These are phyloP conservation scores for Anoplopoma fimbria DNA, from an alignment of 2,113 vertebrate species.

Conservation along the genomic window DNA sequence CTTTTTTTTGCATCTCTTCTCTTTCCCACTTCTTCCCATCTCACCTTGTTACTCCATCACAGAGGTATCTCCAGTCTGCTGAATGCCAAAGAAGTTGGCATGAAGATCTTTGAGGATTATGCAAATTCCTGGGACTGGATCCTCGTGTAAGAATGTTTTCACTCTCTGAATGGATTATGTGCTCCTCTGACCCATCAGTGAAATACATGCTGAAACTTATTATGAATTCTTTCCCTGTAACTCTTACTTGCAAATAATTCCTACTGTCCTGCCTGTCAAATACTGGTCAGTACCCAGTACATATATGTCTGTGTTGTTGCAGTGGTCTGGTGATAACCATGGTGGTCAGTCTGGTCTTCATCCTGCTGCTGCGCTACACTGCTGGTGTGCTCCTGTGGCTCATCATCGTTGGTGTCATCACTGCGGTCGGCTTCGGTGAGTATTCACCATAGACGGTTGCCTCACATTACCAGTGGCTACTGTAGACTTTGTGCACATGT, in stretches of 20 bases:
- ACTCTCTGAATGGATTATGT: not conserved
- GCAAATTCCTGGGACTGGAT: slow-evolving; percentile 96
- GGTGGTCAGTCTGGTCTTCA: slow-evolving; percentile 91
- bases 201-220: not conserved
- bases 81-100: slow-evolving; percentile 88
- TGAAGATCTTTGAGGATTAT: slow-evolving; percentile 96
- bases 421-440: slow-evolving; percentile 89
- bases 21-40: slow-evolving; percentile 2
- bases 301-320: slow-evolving; percentile 52
- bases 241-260: not conserved
- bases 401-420: slow-evolving; percentile 89
- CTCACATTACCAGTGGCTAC: too few species aligned
- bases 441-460: not conserved
- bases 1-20: slow-evolving; percentile 8
- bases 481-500: not conserved
- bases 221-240: not conserved
- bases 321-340: slow-evolving; percentile 93
- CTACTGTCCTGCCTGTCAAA: not conserved
- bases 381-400: slow-evolving; percentile 94
- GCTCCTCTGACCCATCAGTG: not conserved
- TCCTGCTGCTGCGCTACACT: slow-evolving; percentile 91
- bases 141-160: slow-evolving; percentile 88
- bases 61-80: slow-evolving; percentile 89
- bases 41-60: slow-evolving; percentile 50
- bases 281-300: not conserved